These are phyloP conservation scores for Melolontha melolontha DNA, from an alignment of 2,888 invertebrate genomes.

Conservation along the genomic window DNA sequence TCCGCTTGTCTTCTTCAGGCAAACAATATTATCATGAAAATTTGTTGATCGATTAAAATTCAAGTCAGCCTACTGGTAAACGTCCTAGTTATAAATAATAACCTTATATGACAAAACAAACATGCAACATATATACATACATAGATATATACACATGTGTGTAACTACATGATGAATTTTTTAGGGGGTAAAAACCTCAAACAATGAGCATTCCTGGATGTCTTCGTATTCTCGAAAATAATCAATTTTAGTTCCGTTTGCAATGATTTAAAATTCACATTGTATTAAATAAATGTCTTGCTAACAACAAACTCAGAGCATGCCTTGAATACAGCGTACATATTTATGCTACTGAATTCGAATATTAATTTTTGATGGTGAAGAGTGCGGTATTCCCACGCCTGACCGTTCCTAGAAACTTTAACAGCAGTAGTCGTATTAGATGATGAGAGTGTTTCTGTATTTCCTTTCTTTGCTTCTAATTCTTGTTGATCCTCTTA, in stretches of 20 bases:
- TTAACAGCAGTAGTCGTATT: background rate
- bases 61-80: conserved; percentile 13
- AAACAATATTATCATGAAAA: conserved; percentile 2
- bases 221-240: conserved; percentile 50
- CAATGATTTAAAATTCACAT: conserved; percentile 47
- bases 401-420: conserved; percentile 36
- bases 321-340: conserved; percentile 42
- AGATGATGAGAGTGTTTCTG: background rate
- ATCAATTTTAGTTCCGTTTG: conserved; percentile 52
- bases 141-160: background rate
- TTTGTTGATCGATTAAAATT: conserved; percentile 23
- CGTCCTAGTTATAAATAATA: conserved; percentile 40
- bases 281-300: conserved; percentile 45
- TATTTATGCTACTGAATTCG: conserved; percentile 44
- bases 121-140: no score
- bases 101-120: conserved; percentile 10
- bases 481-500: no score
- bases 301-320: conserved; percentile 50
- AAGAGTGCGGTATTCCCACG: conserved; percentile 51
- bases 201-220: conserved; percentile 52
- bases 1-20: background rate
- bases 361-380: conserved; percentile 50
- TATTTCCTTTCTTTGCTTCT: no score
- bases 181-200: conserved; percentile 47
- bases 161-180: conserved; percentile 1